Evolutionary conservation across 2,113 vertebrate species (phyloP), one percentile per base, ranked within the genome.

Genomic region (Ptilonorhynchus violaceus): DNA sequence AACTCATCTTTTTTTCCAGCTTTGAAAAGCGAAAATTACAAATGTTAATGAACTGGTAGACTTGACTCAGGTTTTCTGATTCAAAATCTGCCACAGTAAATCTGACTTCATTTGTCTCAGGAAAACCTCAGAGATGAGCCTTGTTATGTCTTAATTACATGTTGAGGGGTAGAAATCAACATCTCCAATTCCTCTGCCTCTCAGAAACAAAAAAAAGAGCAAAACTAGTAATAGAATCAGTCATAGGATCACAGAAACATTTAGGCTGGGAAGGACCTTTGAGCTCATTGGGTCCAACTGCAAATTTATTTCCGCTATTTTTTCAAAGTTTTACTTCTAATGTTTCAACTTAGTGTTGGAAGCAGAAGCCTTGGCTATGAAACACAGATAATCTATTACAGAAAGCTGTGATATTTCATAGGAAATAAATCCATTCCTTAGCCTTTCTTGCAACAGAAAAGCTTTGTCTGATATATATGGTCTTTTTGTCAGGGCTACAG

Each of bases 251-350:
- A 64, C 10, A 64, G 31, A 42, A 62, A 30, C 10, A 27, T 53
- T 53, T 59, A 39, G 9, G 8, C 11, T 53, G 23, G 53, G 92
- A 78, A 59, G 23, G 24, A 50, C 10, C 9, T 70, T 80, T 55
- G 31, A 33, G 8, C 12, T 35, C 50, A 46, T 23, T 0, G 1
- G 87, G 9, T 84, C 17, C 41, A 75, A 50, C 3, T 2, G 1
- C 6, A 47, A 63, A 69, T 42, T 15, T 52, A 44, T 77, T 92
- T 85, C 13, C 42, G 33, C 4, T 50, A 22, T 44, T 90, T 91
- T 88, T 74, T 35, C 2, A 11, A 37, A 72, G 14, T 72, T 50
- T 63, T 66, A 23, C 5, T 84, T 62, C 46, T 79, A 49, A 58
- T 44, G 6, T 80, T 88, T 92, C 81, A 76, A 21, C 20, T 49